Evolutionary conservation across 2,888 invertebrate species (phyloP), one percentile per base, ranked within the genome.

Genomic region (Polymixis lichenea): DNA sequence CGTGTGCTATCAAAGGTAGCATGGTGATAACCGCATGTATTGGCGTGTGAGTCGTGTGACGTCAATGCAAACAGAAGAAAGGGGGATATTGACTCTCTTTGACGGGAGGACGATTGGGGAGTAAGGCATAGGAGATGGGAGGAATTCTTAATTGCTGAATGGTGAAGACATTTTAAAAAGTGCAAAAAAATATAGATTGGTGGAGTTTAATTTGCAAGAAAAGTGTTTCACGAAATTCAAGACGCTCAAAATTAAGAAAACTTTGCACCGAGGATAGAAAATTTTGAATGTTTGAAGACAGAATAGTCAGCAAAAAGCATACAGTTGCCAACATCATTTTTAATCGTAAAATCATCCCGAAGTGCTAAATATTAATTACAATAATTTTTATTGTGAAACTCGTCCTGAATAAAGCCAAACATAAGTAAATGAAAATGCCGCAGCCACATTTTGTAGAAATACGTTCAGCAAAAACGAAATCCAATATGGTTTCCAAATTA

Each of bases 71-170:
- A 83, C 60, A 73, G 61, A 53, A 81, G 72, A 81, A 85, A 77
- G 70, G 66, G 43, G 22, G 72, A 85, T 85, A 83, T 83, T 83
- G 85, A 85, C 82, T 85, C 67, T 58, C 77, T 83, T 85, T 83
- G 77, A 83, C 60, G 69, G 13, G 65, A 25, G 13, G 5, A 5
- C 2, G 15, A 55, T 2, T 38, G 7, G 7, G 56, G 61, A 2
- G 3, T 70, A 67, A 85, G 77, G 6, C 1, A 56, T 11, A 2
- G 8, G 17, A 46, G 51, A 55, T 13, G 7, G 9, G n/a, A 51
- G 43, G 25, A 55, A 15, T 46, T 11, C 43, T 46, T 46, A 46
- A 1, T 13, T n/a, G 15, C 8, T n/a, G 19, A 19, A 46, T 53
- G 43, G 4, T 19, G 0, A 0, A 11, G 22, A 32, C 15, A n/a